These are phyloP conservation scores for Sebastes itinus DNA, from an alignment of 2,797 vertebrate genomes.

Conservation along the genomic window DNA sequence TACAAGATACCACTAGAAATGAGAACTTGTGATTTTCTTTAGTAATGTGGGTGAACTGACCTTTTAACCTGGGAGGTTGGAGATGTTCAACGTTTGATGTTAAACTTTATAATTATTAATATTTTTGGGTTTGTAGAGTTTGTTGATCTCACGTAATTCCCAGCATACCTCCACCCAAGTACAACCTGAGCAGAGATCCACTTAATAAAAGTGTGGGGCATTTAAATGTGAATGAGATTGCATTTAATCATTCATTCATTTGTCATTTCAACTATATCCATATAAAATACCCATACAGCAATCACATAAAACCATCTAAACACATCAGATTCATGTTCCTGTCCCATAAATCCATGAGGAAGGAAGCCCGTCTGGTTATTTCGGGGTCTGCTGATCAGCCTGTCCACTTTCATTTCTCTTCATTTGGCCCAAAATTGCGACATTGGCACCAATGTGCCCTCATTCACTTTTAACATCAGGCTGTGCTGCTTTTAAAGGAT, in stretches of 20 bases:
- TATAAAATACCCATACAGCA: background rate
- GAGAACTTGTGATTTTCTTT: background rate
- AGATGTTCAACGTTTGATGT: background rate
- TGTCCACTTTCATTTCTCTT: conserved; percentile 17
- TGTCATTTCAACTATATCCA: background rate
- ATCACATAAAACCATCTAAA: background rate
- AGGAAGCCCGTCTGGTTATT: background rate
- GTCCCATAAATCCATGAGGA: background rate
- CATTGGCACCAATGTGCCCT: background rate
- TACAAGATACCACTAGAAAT: background rate
- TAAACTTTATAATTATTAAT: background rate
- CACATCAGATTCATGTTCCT: background rate
- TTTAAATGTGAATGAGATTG: background rate
- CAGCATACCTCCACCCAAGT: background rate
- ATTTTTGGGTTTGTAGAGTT: no score
- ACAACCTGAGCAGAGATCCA: background rate
- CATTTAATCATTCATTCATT: background rate
- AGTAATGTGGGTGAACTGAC: background rate
- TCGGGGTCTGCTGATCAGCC: background rate
- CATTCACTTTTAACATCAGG: background rate
- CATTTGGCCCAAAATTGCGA: background rate
- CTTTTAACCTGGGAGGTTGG: no score
- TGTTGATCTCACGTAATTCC: no score
- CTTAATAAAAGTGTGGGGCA: background rate
- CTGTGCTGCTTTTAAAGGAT: background rate